Evolutionary conservation across 2,888 invertebrate genomes (phyloP), one percentile per base, ranked within the genome.

Genomic region (Acrobasis consociella): DNA sequence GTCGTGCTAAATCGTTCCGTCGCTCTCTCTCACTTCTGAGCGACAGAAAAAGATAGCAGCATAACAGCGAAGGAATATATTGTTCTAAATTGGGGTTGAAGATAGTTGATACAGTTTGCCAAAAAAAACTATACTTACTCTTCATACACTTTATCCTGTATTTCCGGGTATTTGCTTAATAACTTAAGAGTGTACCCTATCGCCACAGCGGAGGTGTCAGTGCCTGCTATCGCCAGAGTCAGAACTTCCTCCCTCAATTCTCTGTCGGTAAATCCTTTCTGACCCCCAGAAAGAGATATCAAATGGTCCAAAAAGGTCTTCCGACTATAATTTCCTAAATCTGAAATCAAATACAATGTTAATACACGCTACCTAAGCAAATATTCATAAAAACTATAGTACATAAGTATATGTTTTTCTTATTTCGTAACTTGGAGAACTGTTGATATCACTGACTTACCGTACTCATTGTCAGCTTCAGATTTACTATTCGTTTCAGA

Each of bases 191-290:
- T 87, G 69, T 85, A 93, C 0, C 93, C 88, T 9, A 87, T 76
- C 2, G 85, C 82, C 0, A 89, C 85, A 0, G 93, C 91, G 1
- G 93, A 89, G 0, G 93, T 93, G 60, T 93, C 92, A 9, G 93
- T 91, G 39, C 94, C 94, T 17, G 94, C 94, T 13, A 94, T 76
- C 62, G 93, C 88, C 64, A 94, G 83, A 0, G 94, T 94, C 60
- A 94, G 80, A 0, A 94, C 87, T 80, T 94, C 94, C 69, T 94
- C 94, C 63, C 93, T 80, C 2, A 95, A 69, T 68, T 95, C 94
- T 46, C 85, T 70, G 67, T 94, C 86, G 0, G 88, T 93, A 50
- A 93, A 93, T 22, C 93, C 93, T 0, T 79, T 86, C 9, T 92
- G 92, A 9, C 86, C 86, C 0, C 93, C 90, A 42, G 93, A 92